These are phyloP conservation scores for Phylloscopus trochilus DNA, from an alignment of 2,113 vertebrate genomes.

Conservation along the genomic window DNA sequence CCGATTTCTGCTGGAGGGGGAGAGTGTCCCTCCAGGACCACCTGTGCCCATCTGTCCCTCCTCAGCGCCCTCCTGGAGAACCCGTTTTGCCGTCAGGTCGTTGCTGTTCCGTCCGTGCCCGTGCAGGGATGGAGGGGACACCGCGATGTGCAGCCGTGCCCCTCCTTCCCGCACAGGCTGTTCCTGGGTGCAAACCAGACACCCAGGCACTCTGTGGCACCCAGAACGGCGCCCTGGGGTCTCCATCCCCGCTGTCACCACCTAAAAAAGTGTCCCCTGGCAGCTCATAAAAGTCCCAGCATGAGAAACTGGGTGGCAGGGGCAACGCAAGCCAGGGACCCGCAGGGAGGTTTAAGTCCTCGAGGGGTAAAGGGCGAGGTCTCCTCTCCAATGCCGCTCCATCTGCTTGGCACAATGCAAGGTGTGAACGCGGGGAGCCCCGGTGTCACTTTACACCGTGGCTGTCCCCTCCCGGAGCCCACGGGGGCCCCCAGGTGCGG, in stretches of 20 bases:
- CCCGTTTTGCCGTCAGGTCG: rapidly evolving
- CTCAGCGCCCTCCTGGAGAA: background rate
- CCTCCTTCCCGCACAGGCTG: rapidly evolving
- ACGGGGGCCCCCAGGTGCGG: background rate
- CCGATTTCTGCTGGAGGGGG: slow-evolving; percentile 44
- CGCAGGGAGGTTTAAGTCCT: background rate
- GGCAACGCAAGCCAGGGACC: rapidly evolving
- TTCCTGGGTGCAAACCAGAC: background rate
- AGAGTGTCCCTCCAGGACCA: background rate
- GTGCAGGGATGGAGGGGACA: background rate
- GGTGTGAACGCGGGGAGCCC: background rate
- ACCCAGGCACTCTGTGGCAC: background rate
- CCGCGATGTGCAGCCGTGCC: rapidly evolving
- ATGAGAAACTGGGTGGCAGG: background rate
- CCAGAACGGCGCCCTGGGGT: rapidly evolving
- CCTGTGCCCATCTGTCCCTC: slow-evolving; percentile 56
- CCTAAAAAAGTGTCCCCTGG: background rate
- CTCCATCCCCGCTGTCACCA: background rate
- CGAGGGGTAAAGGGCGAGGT: background rate
- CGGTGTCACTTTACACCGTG: background rate
- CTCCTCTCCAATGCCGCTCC: background rate
- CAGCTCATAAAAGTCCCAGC: background rate
- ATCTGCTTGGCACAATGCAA: background rate
- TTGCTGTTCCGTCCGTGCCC: rapidly evolving
- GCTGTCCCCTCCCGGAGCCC: background rate